These are phyloP conservation scores for Strongylocentrotus purpuratus DNA, from an alignment of 35 echinoderm and acorn worm genomes.

Conservation along the genomic window DNA sequence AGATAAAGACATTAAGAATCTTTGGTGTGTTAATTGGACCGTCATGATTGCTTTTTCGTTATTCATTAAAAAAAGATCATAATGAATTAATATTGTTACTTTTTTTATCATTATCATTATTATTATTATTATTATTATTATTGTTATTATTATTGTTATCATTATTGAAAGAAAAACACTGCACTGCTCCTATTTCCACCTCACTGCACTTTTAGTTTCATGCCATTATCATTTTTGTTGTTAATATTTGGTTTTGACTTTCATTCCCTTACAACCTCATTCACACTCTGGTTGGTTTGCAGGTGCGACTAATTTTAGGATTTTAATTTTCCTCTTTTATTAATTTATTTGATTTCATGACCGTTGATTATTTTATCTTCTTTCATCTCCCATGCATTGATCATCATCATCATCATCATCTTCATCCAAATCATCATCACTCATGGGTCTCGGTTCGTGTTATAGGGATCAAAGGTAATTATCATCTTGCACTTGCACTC, in stretches of 20 bases:
- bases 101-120: no score
- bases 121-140: no score
- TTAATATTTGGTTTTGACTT: not conserved
- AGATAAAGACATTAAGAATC: no score
- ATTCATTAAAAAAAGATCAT: no score
- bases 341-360: slow-evolving; percentile 25
- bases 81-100: no score
- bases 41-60: no score
- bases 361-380: slow-evolving; percentile 18
- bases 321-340: slow-evolving; percentile 39
- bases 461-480: slow-evolving; percentile 50
- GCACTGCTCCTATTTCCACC: not conserved
- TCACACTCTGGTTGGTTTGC: not conserved
- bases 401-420: slow-evolving; percentile 25
- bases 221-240: not conserved
- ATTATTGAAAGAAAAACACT: not conserved
- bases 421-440: slow-evolving; percentile 36
- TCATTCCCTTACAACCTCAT: not conserved
- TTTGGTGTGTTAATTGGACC: no score
- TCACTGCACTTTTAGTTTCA: not conserved
- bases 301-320: not conserved
- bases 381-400: slow-evolving; percentile 27
- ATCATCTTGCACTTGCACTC: slow-evolving; percentile 47
- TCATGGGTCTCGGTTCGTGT: not conserved
- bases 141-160: no score